Evolutionary conservation across 2,797 vertebrate species (phyloP).

Genomic region (Muscicapa comitata): DNA sequence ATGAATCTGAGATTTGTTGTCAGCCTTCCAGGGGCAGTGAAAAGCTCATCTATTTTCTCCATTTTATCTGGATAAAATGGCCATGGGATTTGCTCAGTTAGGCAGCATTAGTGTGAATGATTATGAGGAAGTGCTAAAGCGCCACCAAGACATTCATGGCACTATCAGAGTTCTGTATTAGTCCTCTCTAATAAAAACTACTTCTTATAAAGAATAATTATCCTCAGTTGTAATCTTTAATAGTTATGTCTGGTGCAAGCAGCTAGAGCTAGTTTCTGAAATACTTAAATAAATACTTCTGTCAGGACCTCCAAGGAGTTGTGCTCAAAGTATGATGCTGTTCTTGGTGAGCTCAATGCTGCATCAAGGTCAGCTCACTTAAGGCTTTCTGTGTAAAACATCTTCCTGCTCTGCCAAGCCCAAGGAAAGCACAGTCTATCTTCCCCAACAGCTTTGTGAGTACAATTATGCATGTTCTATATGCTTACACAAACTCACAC

Average conservation of each 20-base stretch:
- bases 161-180: not conserved
- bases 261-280: not conserved
- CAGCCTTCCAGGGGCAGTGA: slow-evolving; percentile 20
- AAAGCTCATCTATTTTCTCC: slow-evolving; percentile 40
- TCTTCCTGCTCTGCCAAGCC: not conserved
- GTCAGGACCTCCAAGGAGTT: not conserved
- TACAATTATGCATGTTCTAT: not conserved
- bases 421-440: not conserved
- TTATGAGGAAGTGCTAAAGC: not conserved
- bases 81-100: slow-evolving; percentile 37
- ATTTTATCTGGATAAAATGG: slow-evolving; percentile 14
- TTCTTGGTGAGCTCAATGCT: not conserved
- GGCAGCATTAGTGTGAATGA: slow-evolving; percentile 13
- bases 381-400: not conserved
- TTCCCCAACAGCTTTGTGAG: not conserved
- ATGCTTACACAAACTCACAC: not conserved
- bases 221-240: not conserved
- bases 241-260: not conserved
- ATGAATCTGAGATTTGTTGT: slow-evolving; percentile 45
- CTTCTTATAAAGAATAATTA: not conserved
- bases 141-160: not conserved
- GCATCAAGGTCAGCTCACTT: not conserved
- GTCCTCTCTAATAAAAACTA: not conserved
- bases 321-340: not conserved
- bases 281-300: not conserved